These are phyloP conservation scores for Siniperca undulata DNA, from an alignment of 2,797 vertebrate genomes.

Conservation along the genomic window DNA sequence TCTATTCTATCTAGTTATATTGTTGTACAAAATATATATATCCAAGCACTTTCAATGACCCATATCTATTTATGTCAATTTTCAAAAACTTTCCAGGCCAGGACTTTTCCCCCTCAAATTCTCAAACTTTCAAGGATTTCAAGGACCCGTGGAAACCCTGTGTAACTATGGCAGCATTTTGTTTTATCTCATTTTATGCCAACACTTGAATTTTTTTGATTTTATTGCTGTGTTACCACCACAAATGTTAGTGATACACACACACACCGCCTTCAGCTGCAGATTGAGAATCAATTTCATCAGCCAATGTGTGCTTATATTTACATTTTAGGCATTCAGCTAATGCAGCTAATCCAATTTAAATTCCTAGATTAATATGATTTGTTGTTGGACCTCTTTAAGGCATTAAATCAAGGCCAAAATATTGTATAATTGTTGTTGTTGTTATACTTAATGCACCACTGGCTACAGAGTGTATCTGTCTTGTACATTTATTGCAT, in stretches of 20 bases:
- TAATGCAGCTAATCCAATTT: slow-evolving; percentile 4
- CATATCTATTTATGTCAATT: no score
- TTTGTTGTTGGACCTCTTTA: slow-evolving; percentile 7
- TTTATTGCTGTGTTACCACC: not conserved
- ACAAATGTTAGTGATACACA: not conserved
- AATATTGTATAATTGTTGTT: slow-evolving; percentile 12
- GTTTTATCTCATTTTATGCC: not conserved
- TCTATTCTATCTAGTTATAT: no score
- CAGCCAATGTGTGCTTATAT: slow-evolving; percentile 3
- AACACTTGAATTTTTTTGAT: not conserved
- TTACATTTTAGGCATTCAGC: slow-evolving; percentile 14
- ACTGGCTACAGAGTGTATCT: not conserved
- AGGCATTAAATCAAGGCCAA: not conserved
- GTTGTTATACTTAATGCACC: not conserved
- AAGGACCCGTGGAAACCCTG: no score
- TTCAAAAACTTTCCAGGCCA: no score
- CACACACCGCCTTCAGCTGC: not conserved
- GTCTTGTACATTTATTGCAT: not conserved
- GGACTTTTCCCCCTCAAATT: no score
- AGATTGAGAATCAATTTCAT: slow-evolving; percentile 8
- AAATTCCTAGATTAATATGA: slow-evolving; percentile 23
- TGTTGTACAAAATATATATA: no score
- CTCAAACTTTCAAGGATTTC: no score
- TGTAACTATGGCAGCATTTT: not conserved
- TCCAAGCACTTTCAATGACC: no score